Base-by-base conservation (phyloP, 2,888 invertebrate genomes). In the Caenorhabditis sp. region DNA sequence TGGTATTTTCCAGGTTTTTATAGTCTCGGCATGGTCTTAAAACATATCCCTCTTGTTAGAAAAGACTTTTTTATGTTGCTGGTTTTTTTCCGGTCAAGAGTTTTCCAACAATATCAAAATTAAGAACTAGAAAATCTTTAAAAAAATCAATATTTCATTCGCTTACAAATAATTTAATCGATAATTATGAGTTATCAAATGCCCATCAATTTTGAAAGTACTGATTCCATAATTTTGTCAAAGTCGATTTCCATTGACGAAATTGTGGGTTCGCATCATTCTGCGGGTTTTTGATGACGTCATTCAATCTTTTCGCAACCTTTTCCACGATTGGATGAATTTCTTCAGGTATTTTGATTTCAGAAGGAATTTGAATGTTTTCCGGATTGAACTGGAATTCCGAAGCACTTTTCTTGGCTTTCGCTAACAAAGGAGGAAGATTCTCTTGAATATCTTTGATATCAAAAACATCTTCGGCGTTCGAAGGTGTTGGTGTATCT, bases 401-500 rank as follows among this genome's bases (percentile, higher is more conserved):
- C 14, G 43, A 17, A 12, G 53, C 26, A 17, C 62, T 66, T 31
- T 69, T 69, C 24, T 74, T 74, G 26, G 63, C 61, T 37, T 74
- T 74, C 26, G 58, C 50, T 4, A 69, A 66, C 14, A 74, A 63
- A 8, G 74, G 74, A 37, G 74, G 74, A 10, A 74, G 43, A 8
- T 74, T 74, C 23, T 74, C 69, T 61, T 74, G 74, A 14, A 66
- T 31, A 24, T 72, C 64, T 21, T 62, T 58, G 0, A 66, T 43
- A 0, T 61, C 14, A 53, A 31, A 14, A 4, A 53, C n/a, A 23
- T 60, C 19, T 5, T 73, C 65, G 0, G 51, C 6, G 24, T 54
- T 61, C 1, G 49, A 21, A 6, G 66, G 36, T 12, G 74, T 23
- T n/a, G 74, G 74, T 19, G 74, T 74, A 61, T 74, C 74, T 73